Conservation (phyloP, 1,140 invertebrate genomes). For the Drosophila lowei region DNA sequence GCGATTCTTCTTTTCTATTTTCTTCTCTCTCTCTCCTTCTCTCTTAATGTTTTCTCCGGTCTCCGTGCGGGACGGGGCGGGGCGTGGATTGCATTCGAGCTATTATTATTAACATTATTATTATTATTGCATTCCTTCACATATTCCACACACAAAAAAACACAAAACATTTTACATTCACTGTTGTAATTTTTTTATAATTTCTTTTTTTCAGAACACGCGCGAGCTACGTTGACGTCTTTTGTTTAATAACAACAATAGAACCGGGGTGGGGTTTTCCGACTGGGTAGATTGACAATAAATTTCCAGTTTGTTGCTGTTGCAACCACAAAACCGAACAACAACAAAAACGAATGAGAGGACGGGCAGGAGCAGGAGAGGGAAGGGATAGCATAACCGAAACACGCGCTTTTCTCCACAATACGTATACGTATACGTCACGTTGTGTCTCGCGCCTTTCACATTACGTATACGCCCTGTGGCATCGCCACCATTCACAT, state of each 20-base stretch:
- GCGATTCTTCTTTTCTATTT: slow-evolving; percentile 19
- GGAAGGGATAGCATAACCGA: background rate
- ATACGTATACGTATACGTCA: slow-evolving; percentile 8
- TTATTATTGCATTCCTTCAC: slow-evolving; percentile 36
- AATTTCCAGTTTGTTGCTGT: slow-evolving; percentile 41
- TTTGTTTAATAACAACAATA: slow-evolving; percentile 32
- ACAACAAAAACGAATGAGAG: background rate
- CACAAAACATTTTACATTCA: background rate
- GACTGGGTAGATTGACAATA: slow-evolving; percentile 25
- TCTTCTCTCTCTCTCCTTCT: background rate
- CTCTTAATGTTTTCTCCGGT: slow-evolving; percentile 4
- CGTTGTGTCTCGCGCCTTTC: slow-evolving; percentile 5
- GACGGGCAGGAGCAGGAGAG: background rate
- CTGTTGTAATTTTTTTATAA: background rate
- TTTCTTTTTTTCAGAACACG: background rate
- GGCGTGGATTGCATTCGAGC: slow-evolving; percentile 33
- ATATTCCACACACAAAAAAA: slow-evolving; percentile 19
- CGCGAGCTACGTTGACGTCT: background rate
- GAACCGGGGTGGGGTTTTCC: background rate
- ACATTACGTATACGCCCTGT: slow-evolving; percentile 58
- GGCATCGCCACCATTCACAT: background rate
- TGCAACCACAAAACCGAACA: slow-evolving; percentile 23
- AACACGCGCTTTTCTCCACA: slow-evolving; percentile 13
- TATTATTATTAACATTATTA: slow-evolving; percentile 20
- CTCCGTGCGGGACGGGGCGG: slow-evolving; percentile 18